Base-by-base conservation (phyloP, 2,888 invertebrate genomes). In the Carterocephalus palaemon region DNA sequence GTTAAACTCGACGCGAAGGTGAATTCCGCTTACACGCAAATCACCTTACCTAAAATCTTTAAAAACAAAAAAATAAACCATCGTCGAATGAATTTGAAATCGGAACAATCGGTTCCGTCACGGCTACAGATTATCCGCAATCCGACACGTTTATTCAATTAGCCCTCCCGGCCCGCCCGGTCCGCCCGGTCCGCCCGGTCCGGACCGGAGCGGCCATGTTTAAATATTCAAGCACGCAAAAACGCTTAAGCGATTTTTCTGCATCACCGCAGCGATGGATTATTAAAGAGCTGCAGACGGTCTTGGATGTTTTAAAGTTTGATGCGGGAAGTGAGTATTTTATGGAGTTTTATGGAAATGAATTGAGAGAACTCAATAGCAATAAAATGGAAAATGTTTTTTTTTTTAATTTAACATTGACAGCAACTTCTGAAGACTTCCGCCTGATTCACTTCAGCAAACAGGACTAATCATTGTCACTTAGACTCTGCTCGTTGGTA, bases 101-200 rank as follows among this genome's bases (percentile, higher is more conserved):
- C 31, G 17, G 37, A 45, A 20, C 45, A 45, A 45, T 45, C 45
- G 23, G 37, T 31, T 31, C 15, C 8, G 28, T 15, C 16, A 7
- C 23, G 36, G 23, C 15, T 16, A 12, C 13, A 70, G 71, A 74
- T 74, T 65, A 70, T 69, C 67, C 60, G 53, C 64, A 57, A 68
- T 68, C 64, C 65, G 68, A 76, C 75, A 76, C 75, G 76, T 70
- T 74, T 75, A 75, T 75, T 75, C 75, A 76, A 76, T 75, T 76
- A 76, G 75, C 71, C 61, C 65, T 68, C 17, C 17, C 33, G 24
- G 41, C 29, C 29, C 29, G 22, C 29, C 22, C 39, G n/a, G n/a
- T n/a, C n/a, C n/a, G n/a, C 40, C 23, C 16, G 22, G 13, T 34
- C n/a, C n/a, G 31, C 16, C 17, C 28, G 32, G 41, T 24, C 32